Base-by-base conservation (phyloP, 1,140 invertebrate genomes). In the Pygmarrhopalites habei region DNA sequence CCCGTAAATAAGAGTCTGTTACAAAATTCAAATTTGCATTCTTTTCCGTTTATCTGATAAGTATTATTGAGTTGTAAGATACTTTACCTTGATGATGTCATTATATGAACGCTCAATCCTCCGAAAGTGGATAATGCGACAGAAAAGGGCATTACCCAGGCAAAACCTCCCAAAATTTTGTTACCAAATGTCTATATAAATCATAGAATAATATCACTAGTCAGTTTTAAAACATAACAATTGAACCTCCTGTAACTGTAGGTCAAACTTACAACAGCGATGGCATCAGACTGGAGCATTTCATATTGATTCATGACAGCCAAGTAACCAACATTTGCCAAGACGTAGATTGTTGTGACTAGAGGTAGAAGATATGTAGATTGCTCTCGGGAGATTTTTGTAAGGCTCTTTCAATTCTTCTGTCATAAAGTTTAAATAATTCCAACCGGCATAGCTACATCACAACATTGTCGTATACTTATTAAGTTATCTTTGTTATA, bases 351-450 rank as follows among this genome's bases (percentile, higher is more conserved):
- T 0, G 87, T 72, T 0, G 92, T 95, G 1, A 95, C 90, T 4
- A 94, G 75, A 0, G 91, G 91, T 80, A 97, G 15, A 82, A 0
- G 92, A 95, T 70, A 95, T 92, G 73, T 85, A 89, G 71, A 97
- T 95, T 0, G 94, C 91, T 57, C 83, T 79, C 2, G 91, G 92
- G 1, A 95, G 79, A 80, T 95, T 95, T 88, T 81, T 85, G 75
- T 89, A 86, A n/a, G 92, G 92, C 74, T 95, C 84, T 74, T 92
- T 87, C 1, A 96, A 76, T 79, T 96, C 93, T 77, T 95, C 92
- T 0, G 92, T 92, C 46, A 93, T 89, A 73, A 90, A 93, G 77
- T 92, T 92, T 39, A 92, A 79, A 49, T 71, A 72, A 56, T 41
- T 56, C 53, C 53, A 56, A n/a, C 53, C 53, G 7, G 53, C 53